Evolutionary conservation across 2,888 invertebrate genomes (phyloP).

Genomic region (Yponomeuta cagnagella): DNA sequence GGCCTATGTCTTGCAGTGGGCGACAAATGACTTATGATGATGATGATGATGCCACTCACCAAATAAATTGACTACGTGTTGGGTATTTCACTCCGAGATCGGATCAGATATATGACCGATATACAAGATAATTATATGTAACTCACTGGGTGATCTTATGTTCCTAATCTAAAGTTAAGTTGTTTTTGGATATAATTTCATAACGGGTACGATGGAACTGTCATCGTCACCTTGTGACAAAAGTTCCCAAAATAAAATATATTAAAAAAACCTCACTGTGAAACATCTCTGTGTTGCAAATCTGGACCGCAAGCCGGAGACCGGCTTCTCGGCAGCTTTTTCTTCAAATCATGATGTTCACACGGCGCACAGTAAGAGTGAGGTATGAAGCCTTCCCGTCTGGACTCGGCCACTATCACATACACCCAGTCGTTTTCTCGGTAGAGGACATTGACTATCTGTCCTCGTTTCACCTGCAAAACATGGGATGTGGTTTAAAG

Average conservation of each 20-base stretch:
- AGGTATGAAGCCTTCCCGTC: conserved; percentile 96
- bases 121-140: too few relatives aligned
- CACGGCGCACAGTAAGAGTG: conserved; percentile 95
- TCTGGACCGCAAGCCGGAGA: conserved; percentile 58
- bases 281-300: conserved; percentile 74
- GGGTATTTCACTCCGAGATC: too few relatives aligned
- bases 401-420: conserved; percentile 91
- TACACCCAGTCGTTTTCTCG: conserved; percentile 98
- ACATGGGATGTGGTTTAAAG: background rate
- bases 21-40: too few relatives aligned
- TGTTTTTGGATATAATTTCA: too few relatives aligned
- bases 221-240: too few relatives aligned
- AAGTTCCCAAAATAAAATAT: background rate
- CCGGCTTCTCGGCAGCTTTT: conserved; percentile 87
- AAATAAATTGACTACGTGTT: too few relatives aligned
- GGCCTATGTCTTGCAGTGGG: too few relatives aligned
- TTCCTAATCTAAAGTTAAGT: too few relatives aligned
- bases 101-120: too few relatives aligned
- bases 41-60: too few relatives aligned
- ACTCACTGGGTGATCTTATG: too few relatives aligned
- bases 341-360: conserved; percentile 90
- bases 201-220: too few relatives aligned
- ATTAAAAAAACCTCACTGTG: conserved; percentile 60
- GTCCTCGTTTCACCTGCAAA: conserved; percentile 85
- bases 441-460: conserved; percentile 95